Evolutionary conservation across 2,888 invertebrate genomes (phyloP), one percentile per base, ranked within the genome.

Genomic region (Nezara viridula): DNA sequence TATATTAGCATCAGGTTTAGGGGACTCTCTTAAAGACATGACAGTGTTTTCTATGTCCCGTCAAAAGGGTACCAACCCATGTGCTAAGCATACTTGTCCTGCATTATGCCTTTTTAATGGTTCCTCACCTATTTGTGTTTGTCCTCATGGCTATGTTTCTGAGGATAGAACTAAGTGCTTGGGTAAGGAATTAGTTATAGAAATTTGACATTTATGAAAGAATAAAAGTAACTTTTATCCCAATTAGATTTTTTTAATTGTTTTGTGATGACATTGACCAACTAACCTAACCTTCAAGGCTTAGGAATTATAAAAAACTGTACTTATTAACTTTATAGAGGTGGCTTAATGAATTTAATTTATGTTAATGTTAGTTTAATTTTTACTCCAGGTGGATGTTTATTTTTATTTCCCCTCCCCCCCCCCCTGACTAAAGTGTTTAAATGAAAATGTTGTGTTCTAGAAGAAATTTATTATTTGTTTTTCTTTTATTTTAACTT

Each of bases 121-220:
- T 24, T 94, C 94, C 14, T 93, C 93, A 91, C 94, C 95, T 60
- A 94, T 95, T 90, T 98, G 97, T 93, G 96, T 95, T 66, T 98
- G 98, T 92, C 96, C 97, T 77, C 97, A 97, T 93, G 97, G 97
- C 7, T 95, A 95, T 91, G 94, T 97, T 7, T 94, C 95, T 12
- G 91, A 93, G 5, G 95, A 97, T 93, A 94, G 94, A 0, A 94
- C 94, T 91, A 93, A 94, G 88, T 98, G 98, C 93, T 94, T 95
- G 93, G 94, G 94, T 94, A 91, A 91, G 88, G 24, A 14, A 16
- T 66, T 66, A 66, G 1, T 66, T 7, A 66, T 32, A 32, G 9
- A 81, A 66, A 32, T 32, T 66, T 66, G 5, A 14, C n/a, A 12
- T 27, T 32, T 66, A 66, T 32, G 19, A 32, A 19, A 32, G 32